Conservation (phyloP, 2,797 vertebrate species). For the Clarias laeviceps region DNA sequence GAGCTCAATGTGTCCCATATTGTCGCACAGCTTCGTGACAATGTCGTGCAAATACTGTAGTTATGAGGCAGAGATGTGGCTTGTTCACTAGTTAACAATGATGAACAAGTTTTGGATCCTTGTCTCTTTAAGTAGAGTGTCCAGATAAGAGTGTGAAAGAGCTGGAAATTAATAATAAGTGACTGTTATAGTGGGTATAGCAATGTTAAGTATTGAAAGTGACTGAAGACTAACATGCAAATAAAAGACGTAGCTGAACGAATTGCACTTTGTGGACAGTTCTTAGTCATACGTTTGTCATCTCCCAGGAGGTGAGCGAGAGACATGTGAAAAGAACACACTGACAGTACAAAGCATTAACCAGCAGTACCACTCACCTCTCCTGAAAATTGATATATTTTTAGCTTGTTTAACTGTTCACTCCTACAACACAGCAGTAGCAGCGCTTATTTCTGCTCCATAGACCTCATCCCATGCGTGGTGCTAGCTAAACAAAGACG, state of each 20-base stretch:
- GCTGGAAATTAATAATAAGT: not conserved
- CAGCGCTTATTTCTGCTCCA: slow-evolving; percentile 51
- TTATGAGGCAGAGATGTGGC: not conserved
- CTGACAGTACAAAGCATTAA: slow-evolving; percentile 63
- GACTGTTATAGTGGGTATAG: not conserved
- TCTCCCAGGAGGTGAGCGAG: slow-evolving; percentile 26
- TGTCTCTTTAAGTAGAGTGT: not conserved
- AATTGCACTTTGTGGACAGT: slow-evolving; percentile 1
- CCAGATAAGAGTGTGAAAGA: not conserved
- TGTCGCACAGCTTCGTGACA: not conserved
- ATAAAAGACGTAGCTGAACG: not conserved
- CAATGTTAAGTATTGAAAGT: not conserved
- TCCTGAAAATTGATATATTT: slow-evolving; percentile 21
- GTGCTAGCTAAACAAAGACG: slow-evolving; percentile 70
- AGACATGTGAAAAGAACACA: not conserved
- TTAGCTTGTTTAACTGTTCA: slow-evolving; percentile 55
- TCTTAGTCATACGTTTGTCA: slow-evolving; percentile 9
- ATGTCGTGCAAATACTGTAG: not conserved
- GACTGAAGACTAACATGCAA: too few relatives aligned
- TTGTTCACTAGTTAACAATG: not conserved
- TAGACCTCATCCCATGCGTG: slow-evolving; percentile 53
- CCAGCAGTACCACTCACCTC: slow-evolving; percentile 57
- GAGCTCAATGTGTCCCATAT: not conserved
- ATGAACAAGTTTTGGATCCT: not conserved
- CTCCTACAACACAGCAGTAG: slow-evolving; percentile 55